Base-by-base conservation (phyloP, 2,888 invertebrate genomes). In the Agrotis exclamationis region DNA sequence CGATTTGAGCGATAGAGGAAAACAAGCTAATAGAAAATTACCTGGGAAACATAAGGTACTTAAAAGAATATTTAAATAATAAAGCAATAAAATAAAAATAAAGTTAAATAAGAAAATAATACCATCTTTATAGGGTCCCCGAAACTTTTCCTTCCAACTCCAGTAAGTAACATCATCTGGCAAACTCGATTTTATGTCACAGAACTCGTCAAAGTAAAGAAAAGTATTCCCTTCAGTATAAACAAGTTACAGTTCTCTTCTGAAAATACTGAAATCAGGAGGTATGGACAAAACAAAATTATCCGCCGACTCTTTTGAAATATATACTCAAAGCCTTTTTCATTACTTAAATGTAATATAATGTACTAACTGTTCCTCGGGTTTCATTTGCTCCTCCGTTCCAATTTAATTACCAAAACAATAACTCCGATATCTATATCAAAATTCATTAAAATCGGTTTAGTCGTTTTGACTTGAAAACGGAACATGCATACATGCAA, bases 321-420 rank as follows among this genome's bases (percentile, higher is more conserved):
- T 76, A 80, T 79, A 3, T 24, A 33, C 33, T 33, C 78, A 72
- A 72, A 74, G 70, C 65, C 67, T 56, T 74, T 74, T 82, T 82
- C 75, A 81, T 79, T 77, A 75, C 2, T 11, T 28, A n/a, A n/a
- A n/a, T n/a, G n/a, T n/a, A n/a, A 39, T 9, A 1, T 39, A 33
- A 33, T 33, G 33, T 7, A 11, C 39, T 39, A 39, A 11, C 39
- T 39, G 11, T 39, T 39, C 39, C 39, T 11, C 39, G 39, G 1
- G 11, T 11, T 9, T 39, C 1, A 39, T 11, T 39, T 11, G 39
- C 9, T 39, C 11, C 39, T 39, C 39, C 39, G 39, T 39, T 11
- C 39, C 39, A 9, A 39, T n/a, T n/a, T 39, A 39, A 11, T 11
- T 2, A 5, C 28, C 28, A 28, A 28, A 5, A 28, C 28, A 28